Evolutionary conservation across 2,888 invertebrate genomes (phyloP), one percentile per base, ranked within the genome.

Genomic region (Nesidiocoris tenuis): DNA sequence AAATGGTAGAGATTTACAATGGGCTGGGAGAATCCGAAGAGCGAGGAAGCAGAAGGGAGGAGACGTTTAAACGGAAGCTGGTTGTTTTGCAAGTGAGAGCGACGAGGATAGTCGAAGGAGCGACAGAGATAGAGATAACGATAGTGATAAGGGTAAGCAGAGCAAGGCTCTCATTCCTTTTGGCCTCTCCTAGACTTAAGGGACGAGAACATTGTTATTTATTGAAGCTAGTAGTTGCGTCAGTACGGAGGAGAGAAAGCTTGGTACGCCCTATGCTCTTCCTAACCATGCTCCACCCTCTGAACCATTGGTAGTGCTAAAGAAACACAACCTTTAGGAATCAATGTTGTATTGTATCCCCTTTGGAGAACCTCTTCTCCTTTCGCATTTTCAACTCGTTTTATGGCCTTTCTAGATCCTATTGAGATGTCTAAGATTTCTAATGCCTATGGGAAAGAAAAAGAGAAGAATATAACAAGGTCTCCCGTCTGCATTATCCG

Each of bases 341-440:
- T 72, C 72, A 72, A 72, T 72, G 72, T 72, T 61, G 72, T 70
- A 59, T 72, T 61, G 72, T 70, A 59, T 70, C 61, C 61, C 72
- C 61, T 63, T 72, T 72, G 54, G 39, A 56, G 61, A 55, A 61
- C 65, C 54, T 54, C 72, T 72, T 72, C 63, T 72, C 72, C 39
- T 39, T 12, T 12, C 5, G 39, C 39, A 12, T 72, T 63, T 63
- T 72, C 72, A 55, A 54, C 72, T 63, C 61, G 63, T 63, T 72
- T 72, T 72, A 72, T 72, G 72, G 72, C 61, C 63, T 72, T 61
- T 72, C 72, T 72, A 72, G 72, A 72, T 72, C 72, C 72, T 72
- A 72, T 72, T 72, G 72, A 72, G 72, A 72, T 72, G 72, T 72
- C 72, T 72, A 72, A 72, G 72, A 72, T 61, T 72, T 72, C 72